Base-by-base conservation (phyloP, 2,888 invertebrate genomes). In the Amorpha juglandis region DNA sequence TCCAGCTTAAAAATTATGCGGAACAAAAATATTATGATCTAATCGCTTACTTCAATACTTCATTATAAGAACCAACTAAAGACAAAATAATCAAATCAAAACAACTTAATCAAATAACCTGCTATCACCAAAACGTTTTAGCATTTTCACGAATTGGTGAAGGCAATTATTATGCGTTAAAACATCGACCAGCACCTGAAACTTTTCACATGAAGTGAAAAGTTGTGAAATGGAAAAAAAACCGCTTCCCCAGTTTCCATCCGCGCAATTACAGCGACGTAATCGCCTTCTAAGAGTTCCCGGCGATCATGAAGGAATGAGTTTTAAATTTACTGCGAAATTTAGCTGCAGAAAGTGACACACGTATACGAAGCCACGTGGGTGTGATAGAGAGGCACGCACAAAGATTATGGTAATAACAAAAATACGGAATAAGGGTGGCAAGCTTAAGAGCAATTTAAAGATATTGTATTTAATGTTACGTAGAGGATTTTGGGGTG, bases 381-480 rank as follows among this genome's bases (percentile, higher is more conserved):
- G 0, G 83, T 62, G 70, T 12, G 82, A 90, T 69, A 71, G 84
- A 79, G 87, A 90, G 76, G 75, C 79, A 72, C 69, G 68, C 69
- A 71, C 71, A 73, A 78, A 87, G 92, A 90, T 92, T 92, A 92
- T 92, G 91, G 82, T 88, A 90, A 90, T 92, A 88, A 90, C 58
- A 90, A 90, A 91, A 91, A 89, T 89, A 83, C 81, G 80, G 84
- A 85, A 88, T 89, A 89, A 91, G 91, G 90, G 91, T 86, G 90
- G 88, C 78, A 78, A 86, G 86, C 90, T 91, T 92, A 91, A 86
- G 83, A 90, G 87, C 90, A 91, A 92, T 92, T 92, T 91, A 86
- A 88, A 90, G 91, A 91, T 91, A 92, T 89, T 91, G 91, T 91
- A 90, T 91, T 92, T 92, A 92, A 92, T 89, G 90, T 88, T 87